phyloP scores from a whole-genome alignment of 2,797 vertebrate genomes.

The Sebastes hubbsi region DNA sequence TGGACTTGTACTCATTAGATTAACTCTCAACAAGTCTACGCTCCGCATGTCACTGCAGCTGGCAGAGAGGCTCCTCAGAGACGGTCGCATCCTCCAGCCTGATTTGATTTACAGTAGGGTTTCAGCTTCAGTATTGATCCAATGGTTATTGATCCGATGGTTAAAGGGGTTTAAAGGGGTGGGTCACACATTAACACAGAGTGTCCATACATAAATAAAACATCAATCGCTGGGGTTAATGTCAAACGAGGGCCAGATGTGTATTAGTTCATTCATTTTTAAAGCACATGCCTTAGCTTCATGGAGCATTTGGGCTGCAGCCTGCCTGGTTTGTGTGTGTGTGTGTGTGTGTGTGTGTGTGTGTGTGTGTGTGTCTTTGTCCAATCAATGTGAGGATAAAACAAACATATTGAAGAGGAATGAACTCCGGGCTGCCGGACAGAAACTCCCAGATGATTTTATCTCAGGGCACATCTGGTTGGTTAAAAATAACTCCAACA shows the following conservation, averaged over 20 bases:
- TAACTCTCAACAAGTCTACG: constrained; percentile 29
- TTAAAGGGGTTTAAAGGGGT: constrained; percentile 57
- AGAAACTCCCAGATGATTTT: constrained; percentile 73
- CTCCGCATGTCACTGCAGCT: constrained; percentile 10
- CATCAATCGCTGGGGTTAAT: constrained; percentile 36
- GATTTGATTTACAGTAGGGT: constrained; percentile 52
- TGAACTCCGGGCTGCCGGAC: constrained; percentile 64
- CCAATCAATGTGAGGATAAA: constrained; percentile 74
- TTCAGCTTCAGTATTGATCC: constrained; percentile 64
- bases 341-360: not conserved
- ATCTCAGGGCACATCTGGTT: constrained; percentile 76
- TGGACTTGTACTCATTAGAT: constrained; percentile 24
- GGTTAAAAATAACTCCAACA: constrained; percentile 76
- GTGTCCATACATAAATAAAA: constrained; percentile 61
- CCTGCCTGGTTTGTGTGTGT: constrained; percentile 8
- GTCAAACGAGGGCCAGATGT: constrained; percentile 56
- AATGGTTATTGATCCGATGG: constrained; percentile 65
- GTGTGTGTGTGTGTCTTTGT: constrained; percentile 23
- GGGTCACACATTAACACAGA: constrained; percentile 53
- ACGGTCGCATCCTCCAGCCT: constrained; percentile 40
- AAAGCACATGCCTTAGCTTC: constrained; percentile 8
- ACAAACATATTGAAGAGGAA: constrained; percentile 71
- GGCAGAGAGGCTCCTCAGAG: constrained; percentile 27
- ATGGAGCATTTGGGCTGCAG: constrained; percentile 38
- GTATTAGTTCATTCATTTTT: constrained; percentile 52